Evolutionary conservation across 35 echinoderm and acorn worm species (phyloP).

Genomic region (Strongylocentrotus purpuratus): DNA sequence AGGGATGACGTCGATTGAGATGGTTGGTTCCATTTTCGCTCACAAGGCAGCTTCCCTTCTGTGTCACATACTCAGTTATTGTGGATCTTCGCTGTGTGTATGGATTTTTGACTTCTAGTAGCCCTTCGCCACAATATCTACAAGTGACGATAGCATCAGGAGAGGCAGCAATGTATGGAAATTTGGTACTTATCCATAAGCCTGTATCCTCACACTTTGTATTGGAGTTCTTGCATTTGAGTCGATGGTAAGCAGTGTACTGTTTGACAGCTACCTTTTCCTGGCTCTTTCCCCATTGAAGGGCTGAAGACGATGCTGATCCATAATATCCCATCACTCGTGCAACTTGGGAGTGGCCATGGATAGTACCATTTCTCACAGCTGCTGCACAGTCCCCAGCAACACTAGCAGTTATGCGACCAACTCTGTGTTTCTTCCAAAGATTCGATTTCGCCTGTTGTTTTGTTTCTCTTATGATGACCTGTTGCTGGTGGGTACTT

Average conservation of each 20-base stretch:
- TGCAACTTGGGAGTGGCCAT: no score
- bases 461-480: slow-evolving; percentile 9
- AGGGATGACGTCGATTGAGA: no score
- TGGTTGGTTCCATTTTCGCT: no score
- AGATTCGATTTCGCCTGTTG: slow-evolving; percentile 29
- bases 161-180: slow-evolving; percentile 66
- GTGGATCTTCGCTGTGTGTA: slow-evolving; percentile 48
- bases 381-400: slow-evolving; percentile 50
- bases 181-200: slow-evolving; percentile 46
- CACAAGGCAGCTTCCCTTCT: slow-evolving; percentile 47
- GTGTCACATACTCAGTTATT: slow-evolving; percentile 21
- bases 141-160: slow-evolving; percentile 58
- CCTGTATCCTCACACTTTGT: slow-evolving; percentile 37
- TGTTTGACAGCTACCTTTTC: slow-evolving; percentile 63
- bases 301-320: slow-evolving; percentile 54
- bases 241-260: slow-evolving; percentile 59
- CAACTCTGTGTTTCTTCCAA: slow-evolving; percentile 28
- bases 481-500: slow-evolving; percentile 48
- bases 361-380: slow-evolving; percentile 55
- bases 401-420: slow-evolving; percentile 69
- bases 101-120: slow-evolving; percentile 71
- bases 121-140: slow-evolving; percentile 61
- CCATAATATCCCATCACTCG: slow-evolving; percentile 67
- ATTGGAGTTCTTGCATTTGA: slow-evolving; percentile 51
- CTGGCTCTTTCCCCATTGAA: slow-evolving; percentile 59